phyloP scores from a whole-genome alignment of 1,140 invertebrate species.

The Aporrectodea caliginosa region DNA sequence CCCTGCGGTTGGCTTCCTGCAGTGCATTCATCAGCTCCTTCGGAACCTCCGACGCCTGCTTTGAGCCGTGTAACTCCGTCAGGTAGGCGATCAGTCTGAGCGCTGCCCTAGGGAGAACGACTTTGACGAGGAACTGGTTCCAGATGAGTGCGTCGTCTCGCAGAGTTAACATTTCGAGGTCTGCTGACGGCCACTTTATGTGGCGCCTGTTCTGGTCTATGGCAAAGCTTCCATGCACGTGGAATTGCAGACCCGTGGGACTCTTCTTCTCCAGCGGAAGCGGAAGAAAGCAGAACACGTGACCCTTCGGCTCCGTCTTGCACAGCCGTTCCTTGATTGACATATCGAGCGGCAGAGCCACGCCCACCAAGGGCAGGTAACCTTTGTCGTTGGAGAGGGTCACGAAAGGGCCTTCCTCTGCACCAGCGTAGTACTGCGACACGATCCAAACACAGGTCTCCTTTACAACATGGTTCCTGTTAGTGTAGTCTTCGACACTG shows the following conservation, averaged over 20 bases:
- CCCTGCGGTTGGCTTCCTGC: not conserved
- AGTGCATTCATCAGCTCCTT: not conserved
- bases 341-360: not conserved
- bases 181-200: slow-evolving; percentile 26
- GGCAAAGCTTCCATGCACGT: slow-evolving; percentile 29
- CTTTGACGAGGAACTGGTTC: slow-evolving; percentile 24
- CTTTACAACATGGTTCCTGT: no score
- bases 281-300: slow-evolving; percentile 32
- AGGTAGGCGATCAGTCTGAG: not conserved
- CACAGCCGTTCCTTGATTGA: not conserved
- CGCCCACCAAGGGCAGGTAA: slow-evolving; percentile 17
- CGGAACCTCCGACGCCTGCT: not conserved
- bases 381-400: not conserved
- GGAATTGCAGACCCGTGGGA: slow-evolving; percentile 21
- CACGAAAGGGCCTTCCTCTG: not conserved
- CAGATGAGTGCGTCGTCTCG: slow-evolving; percentile 18
- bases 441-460: slow-evolving; percentile 15
- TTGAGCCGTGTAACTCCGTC: not conserved
- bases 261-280: slow-evolving; percentile 28
- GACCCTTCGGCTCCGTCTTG: slow-evolving; percentile 15
- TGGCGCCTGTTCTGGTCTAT: slow-evolving; percentile 27
- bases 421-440: slow-evolving; percentile 18
- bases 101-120: slow-evolving; percentile 18
- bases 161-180: slow-evolving; percentile 1
- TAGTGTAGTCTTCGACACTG: not conserved